Evolutionary conservation across 2,888 invertebrate genomes (phyloP), one percentile per base, ranked within the genome.

Genomic region (Epirrhoe alternata): DNA sequence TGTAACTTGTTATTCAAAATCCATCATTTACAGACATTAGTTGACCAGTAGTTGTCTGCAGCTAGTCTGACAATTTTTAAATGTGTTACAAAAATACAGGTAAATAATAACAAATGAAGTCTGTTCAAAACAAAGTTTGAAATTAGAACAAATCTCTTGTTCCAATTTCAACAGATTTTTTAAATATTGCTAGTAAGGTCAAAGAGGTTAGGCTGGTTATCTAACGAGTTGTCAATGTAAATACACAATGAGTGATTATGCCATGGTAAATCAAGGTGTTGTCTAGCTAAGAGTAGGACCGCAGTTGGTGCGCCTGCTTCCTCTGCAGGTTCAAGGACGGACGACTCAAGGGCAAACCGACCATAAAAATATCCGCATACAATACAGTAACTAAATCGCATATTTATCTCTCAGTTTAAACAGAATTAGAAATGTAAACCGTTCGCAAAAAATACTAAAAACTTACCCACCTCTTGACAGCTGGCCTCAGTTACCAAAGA

Each of bases 381-480:
- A 66, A 74, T 24, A 24, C 24, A 24, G 24, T 24, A 66, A 53
- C 64, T 55, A 59, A 8, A 63, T 50, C 35, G n/a, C 33, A 17
- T 45, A 6, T 30, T 35, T n/a, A 12, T 49, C 33, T 24, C 42
- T 30, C 17, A 17, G 14, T 17, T 16, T 53, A n/a, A 38, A 38
- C n/a, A 7, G 30, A 38, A 53, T 35, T 33, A 12, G 8, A 12
- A 5, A 8, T 1, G n/a, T n/a, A 59, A 66, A 59, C 50, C 67
- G 57, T 71, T 56, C 53, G 59, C 68, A 72, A 74, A 42, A n/a
- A 66, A 74, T 68, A 72, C 74, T 69, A 80, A 86, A 92, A 93
- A 95, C 95, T 95, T 95, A 95, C 95, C 95, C 94, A 96, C 96
- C 96, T 96, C 96, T 95, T 95, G 95, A 94, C 95, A 95, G 92